Evolutionary conservation across 2,888 invertebrate genomes (phyloP), one percentile per base, ranked within the genome.

Genomic region (Hyles lineata): DNA sequence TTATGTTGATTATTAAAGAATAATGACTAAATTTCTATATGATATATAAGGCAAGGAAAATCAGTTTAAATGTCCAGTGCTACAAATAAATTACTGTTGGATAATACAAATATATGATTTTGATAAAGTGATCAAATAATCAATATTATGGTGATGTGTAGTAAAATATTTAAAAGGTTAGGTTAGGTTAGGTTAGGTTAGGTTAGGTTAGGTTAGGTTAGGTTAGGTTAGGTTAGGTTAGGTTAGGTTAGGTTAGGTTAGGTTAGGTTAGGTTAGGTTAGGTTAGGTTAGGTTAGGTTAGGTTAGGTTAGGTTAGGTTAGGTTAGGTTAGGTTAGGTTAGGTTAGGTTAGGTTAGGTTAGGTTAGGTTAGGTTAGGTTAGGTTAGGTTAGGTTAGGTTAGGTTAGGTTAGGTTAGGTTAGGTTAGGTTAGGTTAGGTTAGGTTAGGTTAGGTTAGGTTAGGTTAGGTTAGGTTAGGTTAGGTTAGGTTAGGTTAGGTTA

Each of bases 201-300:
- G n/a, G n/a, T n/a, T n/a, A n/a, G n/a, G n/a, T n/a, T n/a, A n/a
- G n/a, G n/a, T n/a, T n/a, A n/a, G 74, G 74, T 76, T 76, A 76
- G 74, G 76, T 77, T 77, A 76, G 75, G 76, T 78, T 76, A 75
- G 73, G 74, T 76, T 74, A 73, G 74, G 75, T 75, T 76, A 75
- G 76, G 75, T 75, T 76, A 75, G 73, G 74, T 78, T 74, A 74
- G 74, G 74, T 74, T 74, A 74, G 74, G 75, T 76, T 73, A 75
- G 76, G 78, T 80, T 78, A 78, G 77, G 77, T 77, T 77, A 76
- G 76, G 77, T 78, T 78, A 76, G 72, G 74, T 75, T 74, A 76
- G 75, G 76, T 74, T 76, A 72, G 74, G 76, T 75, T 78, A 75
- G 75, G 75, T 76, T 75, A 73, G 74, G 77, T 76, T 75, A 76